Conservation (phyloP, 2,797 vertebrate species). For the Clarias fuscus region DNA sequence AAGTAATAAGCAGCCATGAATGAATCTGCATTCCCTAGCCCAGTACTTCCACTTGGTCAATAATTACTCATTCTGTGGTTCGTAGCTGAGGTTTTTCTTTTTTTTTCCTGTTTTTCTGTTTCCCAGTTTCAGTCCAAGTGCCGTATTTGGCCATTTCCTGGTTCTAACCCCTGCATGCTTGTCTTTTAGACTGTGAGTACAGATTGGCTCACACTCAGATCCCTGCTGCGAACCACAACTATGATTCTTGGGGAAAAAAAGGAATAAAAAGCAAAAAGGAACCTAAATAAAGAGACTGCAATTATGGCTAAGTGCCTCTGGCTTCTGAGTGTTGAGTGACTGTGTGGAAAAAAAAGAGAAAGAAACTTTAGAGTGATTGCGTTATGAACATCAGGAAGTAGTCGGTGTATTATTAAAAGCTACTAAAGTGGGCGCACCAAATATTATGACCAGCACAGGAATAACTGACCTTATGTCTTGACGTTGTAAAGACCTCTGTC, state of each 20-base stretch:
- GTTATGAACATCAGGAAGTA: background rate
- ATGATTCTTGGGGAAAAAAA: slow-evolving; percentile 11
- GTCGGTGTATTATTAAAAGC: background rate
- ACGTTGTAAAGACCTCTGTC: background rate
- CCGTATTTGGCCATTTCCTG: background rate
- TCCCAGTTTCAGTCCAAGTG: background rate
- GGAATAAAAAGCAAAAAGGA: background rate
- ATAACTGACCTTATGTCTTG: too few relatives aligned
- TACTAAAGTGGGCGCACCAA: background rate
- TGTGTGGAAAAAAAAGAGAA: background rate
- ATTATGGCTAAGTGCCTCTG: slow-evolving; percentile 23
- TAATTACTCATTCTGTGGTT: background rate
- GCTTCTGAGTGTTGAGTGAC: slow-evolving; percentile 13
- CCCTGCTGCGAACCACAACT: slow-evolving; percentile 8
- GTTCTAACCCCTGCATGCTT: background rate
- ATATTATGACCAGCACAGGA: background rate
- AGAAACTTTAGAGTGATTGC: background rate
- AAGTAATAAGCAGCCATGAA: background rate
- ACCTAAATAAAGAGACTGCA: slow-evolving; percentile 29
- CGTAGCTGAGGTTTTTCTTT: background rate
- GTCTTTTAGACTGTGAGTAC: slow-evolving; percentile 6
- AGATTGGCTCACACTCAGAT: slow-evolving; percentile 14
- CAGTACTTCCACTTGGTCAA: background rate
- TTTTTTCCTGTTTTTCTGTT: background rate
- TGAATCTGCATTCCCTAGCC: background rate